Conservation (phyloP, 2,888 invertebrate genomes). For the Lutraria lutraria region DNA sequence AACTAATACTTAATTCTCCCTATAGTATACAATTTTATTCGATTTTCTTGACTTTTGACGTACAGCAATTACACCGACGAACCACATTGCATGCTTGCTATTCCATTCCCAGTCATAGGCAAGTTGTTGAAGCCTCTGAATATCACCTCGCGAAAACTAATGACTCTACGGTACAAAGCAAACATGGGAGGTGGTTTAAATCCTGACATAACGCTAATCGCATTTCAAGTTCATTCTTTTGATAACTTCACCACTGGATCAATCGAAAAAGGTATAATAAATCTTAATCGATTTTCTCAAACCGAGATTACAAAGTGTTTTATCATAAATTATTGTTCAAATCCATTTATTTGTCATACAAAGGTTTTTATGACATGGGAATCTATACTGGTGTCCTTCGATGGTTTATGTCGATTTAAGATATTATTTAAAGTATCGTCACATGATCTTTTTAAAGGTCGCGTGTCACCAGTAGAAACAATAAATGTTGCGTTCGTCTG, state of each 20-base stretch:
- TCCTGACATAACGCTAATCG: neutral
- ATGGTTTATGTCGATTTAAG: neutral
- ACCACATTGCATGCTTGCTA: too few relatives aligned
- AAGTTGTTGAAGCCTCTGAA: neutral
- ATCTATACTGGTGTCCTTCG: neutral
- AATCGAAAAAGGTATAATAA: neutral
- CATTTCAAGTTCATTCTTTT: slow-evolving; percentile 2
- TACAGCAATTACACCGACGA: too few relatives aligned
- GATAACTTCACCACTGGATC: neutral
- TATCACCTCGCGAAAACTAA: neutral
- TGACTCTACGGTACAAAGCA: neutral
- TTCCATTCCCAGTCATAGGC: too few relatives aligned
- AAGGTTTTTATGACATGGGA: neutral
- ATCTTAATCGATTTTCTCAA: slow-evolving; percentile 13
- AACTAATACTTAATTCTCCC: too few relatives aligned
- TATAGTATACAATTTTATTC: too few relatives aligned
- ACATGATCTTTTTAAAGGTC: neutral
- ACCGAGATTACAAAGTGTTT: slow-evolving; percentile 6
- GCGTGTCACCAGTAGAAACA: too few relatives aligned
- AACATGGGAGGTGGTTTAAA: neutral
- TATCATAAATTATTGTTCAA: neutral
- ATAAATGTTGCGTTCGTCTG: too few relatives aligned
- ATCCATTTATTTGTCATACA: neutral
- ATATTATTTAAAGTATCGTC: neutral
- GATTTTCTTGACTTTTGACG: too few relatives aligned